Base-by-base conservation (phyloP, 2,888 invertebrate species). In the Macrophya annulata region DNA sequence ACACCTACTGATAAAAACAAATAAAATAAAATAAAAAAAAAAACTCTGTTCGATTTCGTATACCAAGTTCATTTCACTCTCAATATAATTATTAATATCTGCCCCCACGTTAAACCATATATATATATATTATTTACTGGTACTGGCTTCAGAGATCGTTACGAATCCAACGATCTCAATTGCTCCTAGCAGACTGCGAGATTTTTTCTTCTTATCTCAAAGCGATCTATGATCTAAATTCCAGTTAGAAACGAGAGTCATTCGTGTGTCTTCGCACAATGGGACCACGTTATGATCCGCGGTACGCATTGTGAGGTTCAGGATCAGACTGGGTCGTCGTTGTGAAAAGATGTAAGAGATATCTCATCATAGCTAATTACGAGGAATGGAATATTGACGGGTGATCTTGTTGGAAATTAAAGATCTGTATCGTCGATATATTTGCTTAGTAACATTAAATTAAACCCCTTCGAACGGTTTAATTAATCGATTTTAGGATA, bases 351-450 rank as follows among this genome's bases (percentile, higher is more conserved):
- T 59, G 82, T 71, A 76, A 84, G 86, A 87, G 87, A 90, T 90
- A 90, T 90, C 89, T 88, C 88, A 85, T 88, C 89, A 86, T 74
- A 85, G 84, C 88, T 89, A 92, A 91, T 92, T 91, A 91, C 90
- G 88, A 86, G 59, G 86, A 85, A 79, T 15, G 84, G 85, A 37
- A 74, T 83, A 71, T 37, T 68, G 68, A 83, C 51, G 83, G n/a
- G 6, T 37, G 21, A 68, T 68, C 59, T 76, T 86, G 77, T 87
- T 85, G 88, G 88, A 91, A 92, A 91, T 92, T 91, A 90, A 90
- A 92, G 92, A 92, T 92, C 86, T 86, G 77, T 90, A 92, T 92
- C 92, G 87, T 84, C 87, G 89, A 89, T 91, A 89, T 91, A 89
- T 89, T 89, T 89, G 90, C 89, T 89, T 89, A 88, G 89, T 88